These are phyloP conservation scores for Baryphthengus martii DNA, from an alignment of 2,113 vertebrate genomes.

Conservation along the genomic window DNA sequence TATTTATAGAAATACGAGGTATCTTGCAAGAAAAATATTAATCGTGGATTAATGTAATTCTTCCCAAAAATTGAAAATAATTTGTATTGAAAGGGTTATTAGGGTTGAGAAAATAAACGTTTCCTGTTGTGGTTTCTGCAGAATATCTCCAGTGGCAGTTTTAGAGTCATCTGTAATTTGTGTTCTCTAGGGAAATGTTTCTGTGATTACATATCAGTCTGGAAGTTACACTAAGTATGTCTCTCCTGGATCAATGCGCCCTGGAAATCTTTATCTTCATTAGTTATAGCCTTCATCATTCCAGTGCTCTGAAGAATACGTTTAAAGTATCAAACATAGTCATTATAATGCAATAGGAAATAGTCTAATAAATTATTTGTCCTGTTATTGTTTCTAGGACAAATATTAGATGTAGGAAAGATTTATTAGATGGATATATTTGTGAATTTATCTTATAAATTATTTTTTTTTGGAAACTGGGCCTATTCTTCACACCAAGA, in stretches of 20 bases:
- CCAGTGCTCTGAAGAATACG: background rate
- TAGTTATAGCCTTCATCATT: constrained; percentile 8
- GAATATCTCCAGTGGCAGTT: constrained; percentile 51
- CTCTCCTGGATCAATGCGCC: constrained; percentile 25
- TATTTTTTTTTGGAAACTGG: constrained; percentile 68
- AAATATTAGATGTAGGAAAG: constrained; percentile 51
- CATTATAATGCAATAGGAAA: constrained; percentile 57
- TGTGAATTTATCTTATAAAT: constrained; percentile 76
- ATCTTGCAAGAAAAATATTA: background rate
- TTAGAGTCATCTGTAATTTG: constrained; percentile 54
- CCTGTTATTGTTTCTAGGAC: constrained; percentile 52
- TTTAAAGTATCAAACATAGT: background rate
- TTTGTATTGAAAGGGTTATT: constrained; percentile 58
- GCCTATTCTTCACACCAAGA: constrained; percentile 71
- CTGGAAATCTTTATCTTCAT: constrained; percentile 51
- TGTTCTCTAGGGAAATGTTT: constrained; percentile 50
- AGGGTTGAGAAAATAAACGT: constrained; percentile 67
- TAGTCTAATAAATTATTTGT: constrained; percentile 56
- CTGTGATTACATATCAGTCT: constrained; percentile 43
- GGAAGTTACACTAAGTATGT: constrained; percentile 12
- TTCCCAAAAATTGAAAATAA: constrained; percentile 44
- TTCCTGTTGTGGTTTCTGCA: constrained; percentile 71
- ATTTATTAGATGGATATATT: constrained; percentile 61
- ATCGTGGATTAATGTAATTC: constrained; percentile 29
- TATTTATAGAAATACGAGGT: background rate